These are phyloP conservation scores for Rhinoraja longicauda DNA, from an alignment of 2,797 vertebrate genomes.

Conservation along the genomic window DNA sequence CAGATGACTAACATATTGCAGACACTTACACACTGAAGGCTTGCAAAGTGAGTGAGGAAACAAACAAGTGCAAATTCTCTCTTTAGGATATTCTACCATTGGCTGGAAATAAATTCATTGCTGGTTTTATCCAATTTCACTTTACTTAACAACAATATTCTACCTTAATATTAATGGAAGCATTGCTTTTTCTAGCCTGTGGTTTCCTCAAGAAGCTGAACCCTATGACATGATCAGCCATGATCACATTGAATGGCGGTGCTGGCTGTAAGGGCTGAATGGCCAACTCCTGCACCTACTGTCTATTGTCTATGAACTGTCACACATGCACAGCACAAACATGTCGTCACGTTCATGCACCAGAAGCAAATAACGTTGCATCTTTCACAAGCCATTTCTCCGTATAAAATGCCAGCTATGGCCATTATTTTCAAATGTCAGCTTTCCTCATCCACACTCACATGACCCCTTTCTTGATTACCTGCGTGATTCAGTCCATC, in stretches of 20 bases:
- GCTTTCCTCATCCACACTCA: neutral
- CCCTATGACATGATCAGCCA: neutral
- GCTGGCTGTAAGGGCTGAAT: no score
- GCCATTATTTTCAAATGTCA: neutral
- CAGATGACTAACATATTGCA: neutral
- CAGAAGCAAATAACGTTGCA: neutral
- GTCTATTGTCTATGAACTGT: no score
- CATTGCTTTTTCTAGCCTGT: neutral
- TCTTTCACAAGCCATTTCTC: neutral
- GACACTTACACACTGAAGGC: neutral
- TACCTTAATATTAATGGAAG: neutral
- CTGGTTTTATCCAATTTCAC: neutral
- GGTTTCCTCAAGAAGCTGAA: neutral
- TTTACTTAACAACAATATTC: neutral
- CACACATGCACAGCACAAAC: neutral
- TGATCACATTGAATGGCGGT: no score
- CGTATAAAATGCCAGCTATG: neutral
- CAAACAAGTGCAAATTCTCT: neutral
- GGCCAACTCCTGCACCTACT: no score
- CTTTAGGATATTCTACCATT: neutral
- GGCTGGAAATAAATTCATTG: neutral
- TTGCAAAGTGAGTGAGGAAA: neutral
- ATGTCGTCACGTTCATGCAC: neutral
- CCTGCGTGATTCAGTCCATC: neutral
- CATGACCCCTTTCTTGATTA: neutral